These are phyloP conservation scores for Gryllus longicercus DNA, from an alignment of 2,888 invertebrate species.

Conservation along the genomic window DNA sequence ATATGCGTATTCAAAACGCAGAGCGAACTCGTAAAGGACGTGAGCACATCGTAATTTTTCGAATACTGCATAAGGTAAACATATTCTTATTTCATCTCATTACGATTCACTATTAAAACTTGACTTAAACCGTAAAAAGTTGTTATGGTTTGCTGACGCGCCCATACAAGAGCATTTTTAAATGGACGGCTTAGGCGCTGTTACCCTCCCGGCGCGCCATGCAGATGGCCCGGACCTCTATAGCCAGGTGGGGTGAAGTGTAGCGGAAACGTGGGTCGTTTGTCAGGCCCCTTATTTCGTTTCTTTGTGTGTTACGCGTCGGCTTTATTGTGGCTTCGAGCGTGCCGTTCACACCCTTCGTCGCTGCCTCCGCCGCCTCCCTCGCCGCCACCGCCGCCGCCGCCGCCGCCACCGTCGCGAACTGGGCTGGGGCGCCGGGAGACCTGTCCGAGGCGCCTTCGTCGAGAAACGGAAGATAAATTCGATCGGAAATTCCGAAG, in stretches of 20 bases:
- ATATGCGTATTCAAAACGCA: too few species aligned
- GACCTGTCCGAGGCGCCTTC: neutral
- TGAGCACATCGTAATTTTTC: too few species aligned
- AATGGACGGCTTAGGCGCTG: neutral
- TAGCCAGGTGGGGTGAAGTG: neutral
- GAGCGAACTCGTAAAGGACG: too few species aligned
- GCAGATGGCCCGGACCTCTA: neutral
- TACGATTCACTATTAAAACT: too few species aligned
- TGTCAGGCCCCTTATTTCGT: neutral
- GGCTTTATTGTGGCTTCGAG: neutral
- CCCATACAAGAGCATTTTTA: neutral
- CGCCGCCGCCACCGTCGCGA: too few species aligned
- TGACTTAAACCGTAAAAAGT: too few species aligned
- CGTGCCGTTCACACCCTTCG: neutral
- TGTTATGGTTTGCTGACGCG: too few species aligned
- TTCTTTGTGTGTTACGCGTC: conserved; percentile 7
- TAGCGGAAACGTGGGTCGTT: conserved; percentile 8
- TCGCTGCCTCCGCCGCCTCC: too few species aligned
- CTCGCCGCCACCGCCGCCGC: too few species aligned
- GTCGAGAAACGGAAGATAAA: conserved; percentile 5
- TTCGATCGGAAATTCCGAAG: neutral
- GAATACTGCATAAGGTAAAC: too few species aligned
- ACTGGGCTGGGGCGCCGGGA: neutral
- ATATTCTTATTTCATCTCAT: too few species aligned
- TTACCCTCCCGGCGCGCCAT: too few species aligned